Conservation (phyloP, 2,113 vertebrate genomes). For the Prochilodus magdalenae region DNA sequence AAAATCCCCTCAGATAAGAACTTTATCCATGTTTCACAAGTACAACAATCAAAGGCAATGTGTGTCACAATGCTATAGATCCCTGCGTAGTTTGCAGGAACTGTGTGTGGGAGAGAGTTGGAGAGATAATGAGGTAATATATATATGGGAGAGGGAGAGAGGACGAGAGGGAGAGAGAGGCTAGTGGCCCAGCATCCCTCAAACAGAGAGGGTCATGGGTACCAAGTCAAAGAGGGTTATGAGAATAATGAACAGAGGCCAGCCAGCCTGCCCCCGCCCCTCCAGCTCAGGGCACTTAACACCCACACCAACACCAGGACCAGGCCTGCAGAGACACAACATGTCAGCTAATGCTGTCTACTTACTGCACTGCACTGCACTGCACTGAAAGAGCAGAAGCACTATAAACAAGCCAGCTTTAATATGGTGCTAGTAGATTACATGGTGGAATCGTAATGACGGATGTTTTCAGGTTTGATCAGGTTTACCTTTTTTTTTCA, state of each 20-base stretch:
- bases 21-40: slow-evolving; percentile 23
- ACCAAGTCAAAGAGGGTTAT: slow-evolving; percentile 19
- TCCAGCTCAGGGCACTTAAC: slow-evolving; percentile 34
- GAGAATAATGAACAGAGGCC: slow-evolving; percentile 30
- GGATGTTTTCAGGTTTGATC: too few relatives aligned
- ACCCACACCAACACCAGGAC: slow-evolving; percentile 27
- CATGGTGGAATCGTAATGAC: too few relatives aligned
- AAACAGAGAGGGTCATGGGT: slow-evolving; percentile 21
- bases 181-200: slow-evolving; percentile 29
- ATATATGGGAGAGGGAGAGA: neutral
- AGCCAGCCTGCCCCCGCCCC: neutral
- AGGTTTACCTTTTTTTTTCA: too few relatives aligned
- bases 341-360: neutral
- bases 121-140: slow-evolving; percentile 7
- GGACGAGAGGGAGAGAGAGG: neutral
- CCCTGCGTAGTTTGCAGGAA: neutral
- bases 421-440: too few relatives aligned
- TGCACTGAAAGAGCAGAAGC: neutral
- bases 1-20: slow-evolving; percentile 27
- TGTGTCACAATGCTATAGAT: neutral
- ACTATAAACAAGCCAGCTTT: neutral
- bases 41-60: slow-evolving; percentile 9
- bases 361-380: neutral
- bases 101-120: neutral
- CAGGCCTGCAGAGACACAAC: neutral